Percentiles rank a stretch among this genome's conserved stretches.
Conservation (phyloP, 2,888 invertebrate species). For the Dascillus cervinus region DNA sequence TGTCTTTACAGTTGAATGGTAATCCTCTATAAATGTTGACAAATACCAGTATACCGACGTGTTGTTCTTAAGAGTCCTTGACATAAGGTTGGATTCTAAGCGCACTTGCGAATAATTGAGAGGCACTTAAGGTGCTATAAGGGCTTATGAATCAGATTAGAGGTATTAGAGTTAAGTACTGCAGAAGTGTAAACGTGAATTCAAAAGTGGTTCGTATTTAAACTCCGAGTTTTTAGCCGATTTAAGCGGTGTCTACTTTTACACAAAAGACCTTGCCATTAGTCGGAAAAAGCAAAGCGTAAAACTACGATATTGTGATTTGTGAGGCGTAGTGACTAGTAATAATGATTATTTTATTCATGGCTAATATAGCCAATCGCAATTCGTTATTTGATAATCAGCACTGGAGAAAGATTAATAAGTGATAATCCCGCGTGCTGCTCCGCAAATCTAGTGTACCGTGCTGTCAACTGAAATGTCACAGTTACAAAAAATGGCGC, state of each 20-base stretch:
- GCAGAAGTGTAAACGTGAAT: conserved; percentile 21
- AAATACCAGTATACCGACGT: conserved; percentile 25
- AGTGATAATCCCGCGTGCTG: too few species aligned
- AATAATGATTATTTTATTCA: too few species aligned
- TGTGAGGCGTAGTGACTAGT: too few species aligned
- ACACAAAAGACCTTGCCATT: too few species aligned
- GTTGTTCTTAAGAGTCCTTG: conserved; percentile 9
- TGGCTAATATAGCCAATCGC: too few species aligned
- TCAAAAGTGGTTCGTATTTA: conserved; percentile 19
- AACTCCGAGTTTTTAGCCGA: conserved; percentile 21
- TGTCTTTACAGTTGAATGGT: conserved; percentile 26
- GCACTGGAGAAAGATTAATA: too few species aligned
- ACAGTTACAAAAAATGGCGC: too few species aligned
- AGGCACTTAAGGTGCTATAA: conserved; percentile 40
- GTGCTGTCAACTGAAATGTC: too few species aligned
- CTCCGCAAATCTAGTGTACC: too few species aligned
- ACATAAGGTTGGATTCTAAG: conserved; percentile 19
- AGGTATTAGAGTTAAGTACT: conserved; percentile 39
- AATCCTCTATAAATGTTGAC: conserved; percentile 34
- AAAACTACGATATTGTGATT: too few species aligned
- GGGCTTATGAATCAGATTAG: conserved; percentile 34
- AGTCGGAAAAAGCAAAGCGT: too few species aligned
- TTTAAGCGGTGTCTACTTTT: conserved; percentile 24
- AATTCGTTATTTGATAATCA: too few species aligned
- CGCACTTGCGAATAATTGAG: conserved; percentile 34